Conservation (phyloP, 2,113 vertebrate genomes). For the Isurus oxyrinchus region DNA sequence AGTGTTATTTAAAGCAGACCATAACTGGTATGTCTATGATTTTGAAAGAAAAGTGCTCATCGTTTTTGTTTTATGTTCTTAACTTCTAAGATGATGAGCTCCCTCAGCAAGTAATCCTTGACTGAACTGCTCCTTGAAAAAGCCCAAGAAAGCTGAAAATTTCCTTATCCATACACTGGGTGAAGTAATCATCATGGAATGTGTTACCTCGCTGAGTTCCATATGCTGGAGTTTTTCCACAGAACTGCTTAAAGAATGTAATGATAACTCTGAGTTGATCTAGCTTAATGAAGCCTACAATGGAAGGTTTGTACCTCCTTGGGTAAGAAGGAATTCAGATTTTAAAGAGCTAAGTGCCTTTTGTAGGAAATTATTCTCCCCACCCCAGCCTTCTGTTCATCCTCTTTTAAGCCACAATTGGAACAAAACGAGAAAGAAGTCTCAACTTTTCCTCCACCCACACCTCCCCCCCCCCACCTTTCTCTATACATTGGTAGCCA, state of each 20-base stretch:
- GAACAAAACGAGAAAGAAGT: neutral
- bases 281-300: neutral
- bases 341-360: neutral
- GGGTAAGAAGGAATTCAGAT: neutral
- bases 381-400: neutral
- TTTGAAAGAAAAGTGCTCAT: neutral
- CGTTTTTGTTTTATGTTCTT: neutral
- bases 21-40: neutral
- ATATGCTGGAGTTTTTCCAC: neutral
- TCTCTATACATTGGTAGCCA: neutral
- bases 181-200: neutral
- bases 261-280: neutral
- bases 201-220: neutral
- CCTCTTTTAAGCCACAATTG: neutral
- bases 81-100: neutral
- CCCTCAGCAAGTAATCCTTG: neutral
- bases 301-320: neutral
- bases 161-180: neutral
- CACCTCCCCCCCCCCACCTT: accelerated
- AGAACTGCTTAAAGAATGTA: neutral
- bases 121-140: neutral
- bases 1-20: neutral
- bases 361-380: neutral
- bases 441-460: neutral
- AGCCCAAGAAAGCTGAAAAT: neutral